Base-by-base conservation (phyloP, 2,888 invertebrate genomes). In the Ferrisia virgata region DNA sequence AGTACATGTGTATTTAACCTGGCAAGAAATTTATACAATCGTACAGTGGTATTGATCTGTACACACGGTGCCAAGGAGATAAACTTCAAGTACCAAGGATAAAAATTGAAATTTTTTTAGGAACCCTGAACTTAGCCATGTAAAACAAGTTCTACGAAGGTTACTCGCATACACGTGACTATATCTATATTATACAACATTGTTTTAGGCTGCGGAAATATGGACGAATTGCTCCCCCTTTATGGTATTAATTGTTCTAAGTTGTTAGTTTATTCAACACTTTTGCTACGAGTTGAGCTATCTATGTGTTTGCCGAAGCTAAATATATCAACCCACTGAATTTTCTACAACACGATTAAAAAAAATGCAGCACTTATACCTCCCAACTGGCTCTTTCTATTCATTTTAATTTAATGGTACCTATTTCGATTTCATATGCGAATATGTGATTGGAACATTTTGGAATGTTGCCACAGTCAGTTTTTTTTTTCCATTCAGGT, bases 161-260 rank as follows among this genome's bases (percentile, higher is more conserved):
- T 76, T 76, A 36, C 36, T 11, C 9, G 18, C 33, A 22, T 15
- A 69, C 72, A 76, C 72, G 72, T 76, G 72, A 76, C 72, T 76
- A 5, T 69, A 31, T 31, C 69, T 69, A 69, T 69, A 69, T 69
- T 33, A 69, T 69, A 18, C 28, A 28, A 76, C 72, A 76, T 76
- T 76, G 36, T 76, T 76, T 76, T 76, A 76, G 72, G 33, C 72
- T 76, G 72, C 72, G 72, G 72, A 76, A 76, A 76, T 76, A 76
- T 76, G 72, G 72, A 76, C 72, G 72, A 76, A 76, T 76, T 76
- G 72, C 36, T 76, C 18, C 72, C 72, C 72, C 36, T 76, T 76
- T 76, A n/a, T 76, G 53, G 8, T 76, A 36, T 36, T 76, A 76
- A 76, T 76, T 76, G 72, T 36, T 33, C 36, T n/a, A 76, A 76